These are phyloP conservation scores for Pteropus rufus DNA, from an alignment of 2,797 vertebrate genomes.

Conservation along the genomic window DNA sequence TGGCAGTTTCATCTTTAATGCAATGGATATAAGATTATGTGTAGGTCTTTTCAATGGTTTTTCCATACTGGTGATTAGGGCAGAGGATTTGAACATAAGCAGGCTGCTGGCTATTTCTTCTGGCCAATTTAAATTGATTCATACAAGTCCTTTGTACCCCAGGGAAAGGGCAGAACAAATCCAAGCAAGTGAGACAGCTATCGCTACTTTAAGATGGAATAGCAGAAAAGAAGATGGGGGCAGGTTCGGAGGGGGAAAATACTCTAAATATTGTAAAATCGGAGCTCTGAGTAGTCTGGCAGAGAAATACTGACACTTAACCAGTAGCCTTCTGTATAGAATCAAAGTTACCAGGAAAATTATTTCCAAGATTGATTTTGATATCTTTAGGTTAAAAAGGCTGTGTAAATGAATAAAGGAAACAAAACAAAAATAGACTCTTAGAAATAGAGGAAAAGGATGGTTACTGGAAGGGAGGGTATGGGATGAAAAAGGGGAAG, in stretches of 20 bases:
- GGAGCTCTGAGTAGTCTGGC: background rate
- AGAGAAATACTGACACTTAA: slow-evolving; percentile 38
- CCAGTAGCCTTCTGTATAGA: background rate
- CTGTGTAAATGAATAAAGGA: background rate
- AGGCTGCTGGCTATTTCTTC: slow-evolving; percentile 69
- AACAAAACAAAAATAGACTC: background rate
- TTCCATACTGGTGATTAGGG: slow-evolving; percentile 72
- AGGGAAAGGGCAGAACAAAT: slow-evolving; percentile 67
- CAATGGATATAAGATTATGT: slow-evolving; percentile 71
- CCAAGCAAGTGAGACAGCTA: slow-evolving; percentile 51
- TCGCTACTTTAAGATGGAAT: slow-evolving; percentile 35
- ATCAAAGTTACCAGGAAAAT: background rate
- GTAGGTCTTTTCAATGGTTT: slow-evolving; percentile 72
- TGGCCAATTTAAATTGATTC: slow-evolving; percentile 74
- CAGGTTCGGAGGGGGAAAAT: background rate
- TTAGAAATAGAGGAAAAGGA: background rate
- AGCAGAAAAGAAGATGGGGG: background rate
- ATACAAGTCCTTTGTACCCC: slow-evolving; percentile 64
- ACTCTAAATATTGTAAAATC: slow-evolving; percentile 49
- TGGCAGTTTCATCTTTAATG: slow-evolving; percentile 74
- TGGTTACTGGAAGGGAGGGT: background rate
- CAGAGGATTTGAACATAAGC: slow-evolving; percentile 71
- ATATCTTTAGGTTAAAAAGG: slow-evolving; percentile 22
- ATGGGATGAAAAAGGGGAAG: background rate
- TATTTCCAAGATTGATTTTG: slow-evolving; percentile 45